Base-by-base conservation (phyloP, 1,140 invertebrate genomes). In the Manduca sexta region DNA sequence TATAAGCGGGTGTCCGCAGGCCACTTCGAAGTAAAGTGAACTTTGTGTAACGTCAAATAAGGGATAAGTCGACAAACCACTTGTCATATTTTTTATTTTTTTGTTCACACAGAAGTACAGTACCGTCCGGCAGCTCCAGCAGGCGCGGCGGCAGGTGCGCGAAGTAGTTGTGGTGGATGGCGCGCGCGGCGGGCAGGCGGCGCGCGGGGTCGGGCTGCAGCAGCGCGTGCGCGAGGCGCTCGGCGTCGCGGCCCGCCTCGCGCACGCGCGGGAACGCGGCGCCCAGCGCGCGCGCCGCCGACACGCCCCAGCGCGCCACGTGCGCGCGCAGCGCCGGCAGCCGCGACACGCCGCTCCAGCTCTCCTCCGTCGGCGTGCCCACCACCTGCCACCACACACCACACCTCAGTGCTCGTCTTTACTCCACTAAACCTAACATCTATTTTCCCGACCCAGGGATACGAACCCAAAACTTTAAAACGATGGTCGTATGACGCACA, bases 111-210 rank as follows among this genome's bases (percentile, higher is more conserved):
- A n/a, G n/a, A n/a, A n/a, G n/a, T n/a, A n/a, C n/a, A 38, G 26
- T 21, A 97, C 95, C 94, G 77, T 95, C 93, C 63, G 95, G 95
- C 84, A 98, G 90, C 79, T 97, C 94, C 76, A 93, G 92, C 50
- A 98, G 89, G 88, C 95, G 93, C 10, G 61, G 52, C 71, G 97
- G 96, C 83, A 98, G 90, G 64, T 93, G 91, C 52, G 90, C 87
- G 88, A 98, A 99, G 87, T 98, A 99, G 60, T 91, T 88, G 87
- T 99, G 97, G 53, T 89, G 88, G 74, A 98, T 91, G 21, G 97
- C 97, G 50, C 93, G 89, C 42, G 93, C 90, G 31, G 98, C 97
- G 41, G 94, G 92, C 74, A 98, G 91, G 76, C 98, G 90, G 61
- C 93, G 87, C 69, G 91, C 87, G 18, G 97, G 97, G 88, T 97